phyloP scores from a whole-genome alignment of 2,113 vertebrate genomes.

The Sus scrofa region DNA sequence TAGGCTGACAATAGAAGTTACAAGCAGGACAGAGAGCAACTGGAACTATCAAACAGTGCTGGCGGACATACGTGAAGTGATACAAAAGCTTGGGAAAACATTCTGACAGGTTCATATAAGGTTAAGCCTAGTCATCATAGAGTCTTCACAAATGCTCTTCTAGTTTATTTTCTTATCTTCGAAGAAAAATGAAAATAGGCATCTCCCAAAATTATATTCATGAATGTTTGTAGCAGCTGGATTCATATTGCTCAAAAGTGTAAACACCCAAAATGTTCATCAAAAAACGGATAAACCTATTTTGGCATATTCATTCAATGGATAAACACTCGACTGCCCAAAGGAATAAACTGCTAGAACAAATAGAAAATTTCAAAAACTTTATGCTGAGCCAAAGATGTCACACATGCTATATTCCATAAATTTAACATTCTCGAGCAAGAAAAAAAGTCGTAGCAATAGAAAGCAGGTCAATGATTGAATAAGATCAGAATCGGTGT shows the following conservation, averaged over 20 bases:
- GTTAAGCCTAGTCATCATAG: neutral
- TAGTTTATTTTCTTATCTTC: neutral
- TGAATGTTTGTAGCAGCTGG: neutral
- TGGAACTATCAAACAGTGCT: neutral
- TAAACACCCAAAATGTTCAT: neutral
- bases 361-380: neutral
- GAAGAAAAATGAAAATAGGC: neutral
- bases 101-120: neutral
- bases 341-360: neutral
- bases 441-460: neutral
- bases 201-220: neutral
- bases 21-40: neutral
- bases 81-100: neutral
- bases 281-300: neutral
- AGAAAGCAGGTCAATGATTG: neutral
- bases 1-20: neutral
- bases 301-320: neutral
- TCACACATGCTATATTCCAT: neutral
- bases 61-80: neutral
- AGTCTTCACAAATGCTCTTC: neutral
- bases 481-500: neutral
- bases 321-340: neutral
- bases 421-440: neutral
- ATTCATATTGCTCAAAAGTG: neutral
- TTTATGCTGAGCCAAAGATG: neutral